Base-by-base conservation (phyloP, 2,888 invertebrate species). In the Taphrorychus bicolor region DNA sequence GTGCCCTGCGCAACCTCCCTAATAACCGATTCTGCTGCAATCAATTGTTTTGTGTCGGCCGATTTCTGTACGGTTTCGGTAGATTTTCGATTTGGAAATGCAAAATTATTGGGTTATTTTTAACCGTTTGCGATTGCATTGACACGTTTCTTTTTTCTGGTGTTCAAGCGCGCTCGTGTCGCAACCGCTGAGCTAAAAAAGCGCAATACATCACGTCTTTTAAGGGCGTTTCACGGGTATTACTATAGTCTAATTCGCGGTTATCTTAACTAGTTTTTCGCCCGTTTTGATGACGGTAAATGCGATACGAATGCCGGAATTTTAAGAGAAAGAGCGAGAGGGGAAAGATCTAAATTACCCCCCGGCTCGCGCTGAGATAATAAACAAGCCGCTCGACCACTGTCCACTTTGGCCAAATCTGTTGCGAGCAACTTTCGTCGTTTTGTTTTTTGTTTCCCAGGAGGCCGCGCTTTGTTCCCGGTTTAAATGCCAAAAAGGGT, bases 331-430 rank as follows among this genome's bases (percentile, higher is more conserved):
- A 45, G 22, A 22, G 57, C 40, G 49, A 54, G 48, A 32, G 32
- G 60, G 42, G 49, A 59, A 45, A 11, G 17, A 24, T 23, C 61
- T 52, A 67, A 67, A 62, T 62, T 58, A 53, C 52, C 58, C 59
- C 21, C 42, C 40, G 41, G 58, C 45, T n/a, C 18, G 42, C 78
- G 80, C 79, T 79, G 79, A 80, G 80, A 80, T 80, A 81, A 81
- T 80, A 77, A 79, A 80, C 77, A 75, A 75, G 77, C 78, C 53
- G 23, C 56, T 53, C 22, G 66, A 66, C 67, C 78, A 76, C 76
- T 79, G 80, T 78, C 80, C 79, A 79, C 76, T 80, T 75, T 74
- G 76, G 78, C 78, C 78, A 77, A 78, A 79, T 79, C 78, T 77
- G 79, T 78, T 80, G 78, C 53, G 51, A 68, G 42, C 56, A 59